Percentiles rank a stretch among this genome's conserved stretches.
These are phyloP conservation scores for Busseola fusca DNA, from an alignment of 2,888 invertebrate genomes.

Conservation along the genomic window DNA sequence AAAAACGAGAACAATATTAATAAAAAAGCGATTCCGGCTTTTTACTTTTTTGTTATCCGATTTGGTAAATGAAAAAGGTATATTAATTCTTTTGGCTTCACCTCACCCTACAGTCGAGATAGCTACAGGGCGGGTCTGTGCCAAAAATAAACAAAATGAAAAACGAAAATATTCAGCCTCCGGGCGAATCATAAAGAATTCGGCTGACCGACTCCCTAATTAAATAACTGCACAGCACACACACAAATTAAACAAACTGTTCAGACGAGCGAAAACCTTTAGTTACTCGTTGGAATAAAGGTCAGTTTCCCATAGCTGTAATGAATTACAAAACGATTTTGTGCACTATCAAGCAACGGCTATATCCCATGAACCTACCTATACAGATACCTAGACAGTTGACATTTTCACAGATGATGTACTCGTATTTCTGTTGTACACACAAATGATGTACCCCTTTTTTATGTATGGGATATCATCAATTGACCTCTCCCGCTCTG, in stretches of 20 bases:
- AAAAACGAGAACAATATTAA: neutral
- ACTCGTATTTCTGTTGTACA: no score
- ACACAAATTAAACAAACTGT: conserved; percentile 33
- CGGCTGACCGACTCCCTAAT: conserved; percentile 24
- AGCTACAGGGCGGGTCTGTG: neutral
- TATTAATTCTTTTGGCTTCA: neutral
- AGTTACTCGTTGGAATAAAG: conserved; percentile 15
- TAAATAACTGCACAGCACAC: conserved; percentile 35
- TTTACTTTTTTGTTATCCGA: neutral
- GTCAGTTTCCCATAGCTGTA: conserved; percentile 2
- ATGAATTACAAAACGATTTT: conserved; percentile 39
- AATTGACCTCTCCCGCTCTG: no score
- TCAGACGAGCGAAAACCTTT: conserved; percentile 16
- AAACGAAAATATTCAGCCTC: conserved; percentile 6
- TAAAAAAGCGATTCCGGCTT: neutral
- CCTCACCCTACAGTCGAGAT: neutral
- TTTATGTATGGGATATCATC: no score
- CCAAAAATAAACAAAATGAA: conserved; percentile 17
- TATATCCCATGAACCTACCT: no score
- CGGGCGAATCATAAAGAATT: conserved; percentile 23
- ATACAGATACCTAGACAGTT: no score
- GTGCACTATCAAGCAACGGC: conserved; percentile 12
- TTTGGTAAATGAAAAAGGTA: neutral
- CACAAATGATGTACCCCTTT: no score
- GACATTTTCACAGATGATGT: no score